Percentiles rank a stretch among this genome's conserved stretches.
These are phyloP conservation scores for Colinus virginianus DNA, from an alignment of 2,113 vertebrate species.

Conservation along the genomic window DNA sequence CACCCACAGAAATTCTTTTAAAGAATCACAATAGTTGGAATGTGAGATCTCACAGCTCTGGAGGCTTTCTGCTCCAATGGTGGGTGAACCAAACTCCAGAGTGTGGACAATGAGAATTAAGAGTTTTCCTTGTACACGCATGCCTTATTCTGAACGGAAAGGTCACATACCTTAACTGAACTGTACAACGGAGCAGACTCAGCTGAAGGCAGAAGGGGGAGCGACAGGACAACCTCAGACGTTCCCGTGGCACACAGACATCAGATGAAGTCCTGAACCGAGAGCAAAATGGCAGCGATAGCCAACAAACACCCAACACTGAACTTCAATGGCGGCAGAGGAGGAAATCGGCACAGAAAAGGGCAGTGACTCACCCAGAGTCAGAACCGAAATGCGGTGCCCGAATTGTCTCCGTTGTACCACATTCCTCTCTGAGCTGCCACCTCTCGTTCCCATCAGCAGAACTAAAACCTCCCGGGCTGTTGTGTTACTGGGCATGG, in stretches of 20 bases:
- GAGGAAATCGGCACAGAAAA: background rate
- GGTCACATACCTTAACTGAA: background rate
- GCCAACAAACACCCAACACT: background rate
- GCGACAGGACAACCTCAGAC: background rate
- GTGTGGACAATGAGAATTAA: background rate
- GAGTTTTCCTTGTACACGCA: background rate
- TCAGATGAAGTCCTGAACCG: background rate
- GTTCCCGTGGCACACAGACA: background rate
- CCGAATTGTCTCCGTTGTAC: background rate
- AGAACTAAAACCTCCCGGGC: background rate
- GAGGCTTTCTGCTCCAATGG: background rate
- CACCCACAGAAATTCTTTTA: constrained; percentile 37
- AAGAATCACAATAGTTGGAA: constrained; percentile 16
- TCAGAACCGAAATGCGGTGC: background rate
- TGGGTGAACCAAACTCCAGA: constrained; percentile 10
- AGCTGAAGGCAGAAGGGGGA: background rate
- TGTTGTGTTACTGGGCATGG: background rate
- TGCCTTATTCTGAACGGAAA: background rate
- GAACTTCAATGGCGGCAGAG: background rate
- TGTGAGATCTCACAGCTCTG: constrained; percentile 9
- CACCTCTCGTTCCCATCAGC: background rate
- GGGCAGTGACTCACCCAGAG: background rate
- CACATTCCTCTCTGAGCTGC: background rate
- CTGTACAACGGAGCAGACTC: background rate
- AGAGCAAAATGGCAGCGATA: background rate